A percentile compares a stretch with the other conserved stretches of the same genome.
Conservation (phyloP, 2,888 invertebrate genomes). For the Cryptus armator region DNA sequence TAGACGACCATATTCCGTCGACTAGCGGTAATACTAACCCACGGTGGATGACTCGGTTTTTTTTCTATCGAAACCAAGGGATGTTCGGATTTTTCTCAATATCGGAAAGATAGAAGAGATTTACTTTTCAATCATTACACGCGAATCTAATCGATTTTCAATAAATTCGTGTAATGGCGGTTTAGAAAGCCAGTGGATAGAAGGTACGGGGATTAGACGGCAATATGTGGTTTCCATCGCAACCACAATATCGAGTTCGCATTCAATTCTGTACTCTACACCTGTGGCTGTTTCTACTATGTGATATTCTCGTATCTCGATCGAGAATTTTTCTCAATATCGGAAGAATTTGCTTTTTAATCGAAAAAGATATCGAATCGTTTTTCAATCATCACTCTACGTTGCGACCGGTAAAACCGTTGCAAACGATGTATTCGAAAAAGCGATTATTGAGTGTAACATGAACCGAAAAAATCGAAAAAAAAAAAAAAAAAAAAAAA, state of each 20-base stretch:
- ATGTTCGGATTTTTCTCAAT: background rate
- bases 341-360: slow-evolving; percentile 8
- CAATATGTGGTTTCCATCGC: slow-evolving; percentile 29
- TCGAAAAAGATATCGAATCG: slow-evolving; percentile 1
- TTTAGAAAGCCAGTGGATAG: slow-evolving; percentile 11
- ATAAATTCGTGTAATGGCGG: background rate
- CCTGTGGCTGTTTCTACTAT: background rate
- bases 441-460: no score
- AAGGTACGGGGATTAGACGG: slow-evolving; percentile 6
- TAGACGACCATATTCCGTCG: slow-evolving; percentile 24
- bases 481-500: no score
- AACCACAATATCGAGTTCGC: slow-evolving; percentile 21
- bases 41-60: slow-evolving; percentile 2
- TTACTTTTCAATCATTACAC: background rate
- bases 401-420: background rate
- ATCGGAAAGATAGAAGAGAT: background rate
- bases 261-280: background rate
- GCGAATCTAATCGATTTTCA: slow-evolving; percentile 9
- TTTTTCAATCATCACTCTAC: background rate
- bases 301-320: background rate
- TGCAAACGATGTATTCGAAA: no score
- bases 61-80: slow-evolving; percentile 8
- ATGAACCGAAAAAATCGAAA: no score
- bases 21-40: background rate
- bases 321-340: background rate